Conservation (phyloP, 2,797 vertebrate genomes). For the Esox masquinongy region DNA sequence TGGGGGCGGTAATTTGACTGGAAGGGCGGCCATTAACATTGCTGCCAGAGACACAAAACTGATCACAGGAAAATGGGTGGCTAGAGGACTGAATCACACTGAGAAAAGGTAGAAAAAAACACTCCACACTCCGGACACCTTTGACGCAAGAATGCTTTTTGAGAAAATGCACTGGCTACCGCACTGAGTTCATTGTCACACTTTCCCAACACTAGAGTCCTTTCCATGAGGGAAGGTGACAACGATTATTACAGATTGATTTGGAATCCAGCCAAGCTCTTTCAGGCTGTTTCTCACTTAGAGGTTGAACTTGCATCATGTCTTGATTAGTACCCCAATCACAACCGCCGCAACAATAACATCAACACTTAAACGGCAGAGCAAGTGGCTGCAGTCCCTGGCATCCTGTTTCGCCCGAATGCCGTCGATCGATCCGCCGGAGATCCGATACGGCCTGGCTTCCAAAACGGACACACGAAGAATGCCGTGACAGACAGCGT, state of each 20-base stretch:
- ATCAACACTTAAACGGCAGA: slow-evolving; percentile 7
- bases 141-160: neutral
- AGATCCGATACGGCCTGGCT: neutral
- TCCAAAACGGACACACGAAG: neutral
- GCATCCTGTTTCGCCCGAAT: neutral
- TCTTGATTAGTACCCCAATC: slow-evolving; percentile 75
- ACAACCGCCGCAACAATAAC: slow-evolving; percentile 45
- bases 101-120: neutral
- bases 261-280: slow-evolving; percentile 19
- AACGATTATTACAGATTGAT: neutral
- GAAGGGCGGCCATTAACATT: slow-evolving; percentile 50
- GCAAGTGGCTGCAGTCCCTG: neutral
- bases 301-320: slow-evolving; percentile 75
- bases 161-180: neutral
- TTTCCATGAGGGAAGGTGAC: neutral
- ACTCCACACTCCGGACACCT: slow-evolving; percentile 41
- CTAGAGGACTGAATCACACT: neutral
- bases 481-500: slow-evolving; percentile 31
- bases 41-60: slow-evolving; percentile 1
- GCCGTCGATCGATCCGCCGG: neutral
- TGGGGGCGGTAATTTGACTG: slow-evolving; percentile 38
- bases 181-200: neutral
- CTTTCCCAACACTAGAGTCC: neutral
- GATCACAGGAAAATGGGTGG: neutral
- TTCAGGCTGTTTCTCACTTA: slow-evolving; percentile 66